Evolutionary conservation across 2,797 vertebrate species (phyloP), one percentile per base, ranked within the genome.

Genomic region (Tolypeutes matacus): DNA sequence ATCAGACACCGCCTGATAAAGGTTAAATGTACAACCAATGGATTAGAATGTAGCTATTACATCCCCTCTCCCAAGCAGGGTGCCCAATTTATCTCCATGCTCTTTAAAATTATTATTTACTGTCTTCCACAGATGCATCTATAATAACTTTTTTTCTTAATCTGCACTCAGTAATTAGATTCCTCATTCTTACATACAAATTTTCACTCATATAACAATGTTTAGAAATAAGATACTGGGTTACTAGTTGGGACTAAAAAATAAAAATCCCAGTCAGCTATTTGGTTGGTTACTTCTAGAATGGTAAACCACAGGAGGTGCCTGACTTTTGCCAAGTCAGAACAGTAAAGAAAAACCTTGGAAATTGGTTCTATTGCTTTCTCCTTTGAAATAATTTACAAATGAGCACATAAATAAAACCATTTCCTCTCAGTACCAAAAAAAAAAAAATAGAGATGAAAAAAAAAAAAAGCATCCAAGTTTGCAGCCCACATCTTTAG

Each of bases 371-470:
- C 56, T 76, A 27, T 80, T 77, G 72, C 39, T 87, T 62, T 93
- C 78, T 62, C 78, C 83, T 2, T 1, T 72, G 75, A 98, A 98
- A 97, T 94, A 96, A 96, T 64, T 93, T 78, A 95, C 84, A 96
- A 98, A 98, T 90, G 95, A 97, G 25, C 82, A 88, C 93, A 97
- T 83, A 97, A 95, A 95, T 95, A 97, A 96, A 97, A 96, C 76
- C 89, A 95, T 86, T 98, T 95, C 83, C 93, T 96, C 86, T 80
- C 60, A 67, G 67, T 49, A 94, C 39, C 42, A 46, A 94, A 89
- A 97, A 91, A 62, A 36, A 95, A n/a, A 78, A 56, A 69, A 31
- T 20, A 29, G 27, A 46, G 65, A 84, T 39, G 34, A 2, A 84
- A 67, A 89, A 95, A 82, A 42, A 2, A 84, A 67, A 89, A 95